These are phyloP conservation scores for Syncerus caffer DNA, from an alignment of 2,797 vertebrate species.

Conservation along the genomic window DNA sequence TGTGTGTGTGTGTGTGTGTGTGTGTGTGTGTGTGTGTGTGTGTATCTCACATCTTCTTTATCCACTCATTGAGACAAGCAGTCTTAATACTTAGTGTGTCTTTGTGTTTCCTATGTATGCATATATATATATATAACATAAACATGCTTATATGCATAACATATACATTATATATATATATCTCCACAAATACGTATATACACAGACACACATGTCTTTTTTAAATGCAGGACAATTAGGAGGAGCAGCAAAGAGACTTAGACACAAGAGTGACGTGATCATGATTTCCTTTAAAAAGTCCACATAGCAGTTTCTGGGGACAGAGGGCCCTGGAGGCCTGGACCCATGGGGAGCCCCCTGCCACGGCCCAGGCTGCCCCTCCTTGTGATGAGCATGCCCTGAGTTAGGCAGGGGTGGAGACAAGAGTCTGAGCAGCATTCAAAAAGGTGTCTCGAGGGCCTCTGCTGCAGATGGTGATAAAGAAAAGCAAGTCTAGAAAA, in stretches of 20 bases:
- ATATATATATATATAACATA: too few species aligned
- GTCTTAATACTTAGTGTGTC: neutral
- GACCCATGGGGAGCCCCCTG: neutral
- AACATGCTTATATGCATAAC: neutral
- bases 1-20: neutral
- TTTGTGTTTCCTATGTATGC: neutral
- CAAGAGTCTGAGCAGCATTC: neutral
- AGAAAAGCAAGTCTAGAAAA: neutral
- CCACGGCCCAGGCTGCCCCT: accelerated
- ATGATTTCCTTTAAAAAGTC: neutral
- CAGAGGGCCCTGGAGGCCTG: neutral
- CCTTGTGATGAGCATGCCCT: accelerated
- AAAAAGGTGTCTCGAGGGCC: accelerated
- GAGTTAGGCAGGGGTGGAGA: neutral
- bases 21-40: neutral
- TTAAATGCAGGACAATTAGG: neutral
- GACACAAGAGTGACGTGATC: neutral
- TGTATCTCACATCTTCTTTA: neutral
- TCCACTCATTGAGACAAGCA: neutral
- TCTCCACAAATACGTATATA: neutral
- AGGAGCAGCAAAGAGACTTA: neutral
- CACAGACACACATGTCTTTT: neutral
- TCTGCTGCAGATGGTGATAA: neutral
- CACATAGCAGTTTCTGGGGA: neutral
- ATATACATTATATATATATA: too few species aligned